Evolutionary conservation across 2,113 vertebrate species (phyloP), one percentile per base, ranked within the genome.

Genomic region (Bos indicus): DNA sequence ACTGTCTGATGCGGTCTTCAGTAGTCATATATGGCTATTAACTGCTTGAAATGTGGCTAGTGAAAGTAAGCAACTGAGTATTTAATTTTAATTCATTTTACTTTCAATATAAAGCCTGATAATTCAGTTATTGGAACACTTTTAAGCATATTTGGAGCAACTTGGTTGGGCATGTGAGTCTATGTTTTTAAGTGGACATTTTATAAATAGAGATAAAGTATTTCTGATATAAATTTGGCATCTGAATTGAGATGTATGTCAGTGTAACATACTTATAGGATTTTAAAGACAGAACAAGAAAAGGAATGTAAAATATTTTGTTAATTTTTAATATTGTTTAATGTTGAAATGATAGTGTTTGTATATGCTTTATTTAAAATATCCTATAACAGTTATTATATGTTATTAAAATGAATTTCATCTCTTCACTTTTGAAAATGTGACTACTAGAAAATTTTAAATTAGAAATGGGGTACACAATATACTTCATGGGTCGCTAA

Each of bases 301-400:
- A 51, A 54, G 11, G 5, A 48, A 67, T 87, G 6, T 52, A 80
- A 95, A 90, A 36, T 54, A 51, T 82, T 23, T 87, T n/a, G 82
- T 84, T 89, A 91, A 48, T 52, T 93, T 94, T 93, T 87, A 93
- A 77, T 59, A 46, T 91, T 26, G 19, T 83, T 90, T 92, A 83
- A 92, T 94, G 26, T 84, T 78, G 13, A 93, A 90, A 54, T 96
- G 48, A 36, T 52, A 93, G 43, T 86, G 36, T 33, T 88, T 92
- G 8, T 26, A 21, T 93, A 36, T 71, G 71, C 92, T 87, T 95
- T 90, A 16, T 93, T 86, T 82, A 95, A 80, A 95, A 87, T 77
- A 40, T 51, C 51, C 8, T 89, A 28, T 43, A 36, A 46, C 21
- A 74, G 51, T 89, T 77, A 54, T 56, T 93, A 46, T 36, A 30